phyloP scores from a whole-genome alignment of 1,140 invertebrate genomes.

The Ips typographus region DNA sequence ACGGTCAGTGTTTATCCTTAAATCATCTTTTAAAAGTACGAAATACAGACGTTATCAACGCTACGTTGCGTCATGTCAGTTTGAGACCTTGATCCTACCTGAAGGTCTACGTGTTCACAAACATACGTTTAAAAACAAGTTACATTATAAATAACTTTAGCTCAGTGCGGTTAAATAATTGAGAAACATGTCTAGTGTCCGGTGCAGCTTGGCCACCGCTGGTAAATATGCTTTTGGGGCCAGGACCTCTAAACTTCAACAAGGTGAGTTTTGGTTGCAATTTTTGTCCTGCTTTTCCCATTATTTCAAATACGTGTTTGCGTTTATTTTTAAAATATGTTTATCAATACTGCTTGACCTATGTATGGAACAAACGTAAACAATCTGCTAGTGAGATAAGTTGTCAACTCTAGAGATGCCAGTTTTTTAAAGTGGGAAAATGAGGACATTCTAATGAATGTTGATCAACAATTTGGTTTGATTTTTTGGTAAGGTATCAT shows the following conservation, averaged over 20 bases:
- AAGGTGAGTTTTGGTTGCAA: slow-evolving; percentile 35
- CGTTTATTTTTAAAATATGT: too few relatives aligned
- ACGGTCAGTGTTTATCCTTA: not conserved
- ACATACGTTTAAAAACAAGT: slow-evolving; percentile 24
- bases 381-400: too few relatives aligned
- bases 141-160: slow-evolving; percentile 13
- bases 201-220: slow-evolving; percentile 46
- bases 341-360: too few relatives aligned
- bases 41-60: slow-evolving; percentile 9
- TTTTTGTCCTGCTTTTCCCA: not conserved
- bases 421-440: too few relatives aligned
- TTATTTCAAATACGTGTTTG: not conserved
- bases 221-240: slow-evolving; percentile 47
- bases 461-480: too few relatives aligned
- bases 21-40: not conserved
- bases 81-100: slow-evolving; percentile 35
- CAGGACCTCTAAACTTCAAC: slow-evolving; percentile 45
- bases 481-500: too few relatives aligned
- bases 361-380: too few relatives aligned
- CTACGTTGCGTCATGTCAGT: slow-evolving; percentile 34
- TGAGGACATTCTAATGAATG: too few relatives aligned
- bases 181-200: slow-evolving; percentile 46
- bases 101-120: slow-evolving; percentile 32
- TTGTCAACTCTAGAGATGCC: too few relatives aligned
- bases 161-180: not conserved